Percentiles rank a stretch among this genome's conserved stretches.
Conservation (phyloP, 1,140 invertebrate species). For the Pseudoatta argentina region DNA sequence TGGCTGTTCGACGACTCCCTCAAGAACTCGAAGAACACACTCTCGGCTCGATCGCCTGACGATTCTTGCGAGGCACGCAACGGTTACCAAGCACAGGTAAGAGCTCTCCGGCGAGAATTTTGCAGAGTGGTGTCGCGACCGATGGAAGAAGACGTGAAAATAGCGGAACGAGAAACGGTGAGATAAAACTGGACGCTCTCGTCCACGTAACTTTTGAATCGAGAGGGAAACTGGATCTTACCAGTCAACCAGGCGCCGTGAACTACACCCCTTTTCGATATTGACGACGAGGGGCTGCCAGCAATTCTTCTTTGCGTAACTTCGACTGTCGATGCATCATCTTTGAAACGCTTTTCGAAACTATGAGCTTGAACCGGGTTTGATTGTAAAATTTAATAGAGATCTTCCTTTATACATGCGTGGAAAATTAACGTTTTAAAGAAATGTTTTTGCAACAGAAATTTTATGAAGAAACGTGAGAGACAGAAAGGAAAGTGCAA, state of each 20-base stretch:
- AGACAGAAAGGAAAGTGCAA: background rate
- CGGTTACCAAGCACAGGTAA: slow-evolving; percentile 40
- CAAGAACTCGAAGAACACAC: slow-evolving; percentile 62
- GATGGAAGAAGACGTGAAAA: background rate
- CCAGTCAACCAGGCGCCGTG: slow-evolving; percentile 83
- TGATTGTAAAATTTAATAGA: background rate
- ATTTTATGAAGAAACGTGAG: background rate
- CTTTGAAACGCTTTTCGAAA: background rate
- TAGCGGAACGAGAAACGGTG: slow-evolving; percentile 2
- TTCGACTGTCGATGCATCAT: background rate
- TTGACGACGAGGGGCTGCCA: slow-evolving; percentile 51
- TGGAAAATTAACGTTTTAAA: background rate
- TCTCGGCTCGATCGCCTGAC: slow-evolving; percentile 38
- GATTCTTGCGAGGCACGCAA: slow-evolving; percentile 70
- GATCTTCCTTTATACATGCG: background rate
- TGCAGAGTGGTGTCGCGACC: slow-evolving; percentile 8
- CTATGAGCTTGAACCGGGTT: background rate
- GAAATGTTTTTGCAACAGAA: background rate
- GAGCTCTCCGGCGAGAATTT: slow-evolving; percentile 28
- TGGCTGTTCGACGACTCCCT: slow-evolving; percentile 30
- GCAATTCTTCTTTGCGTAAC: slow-evolving; percentile 27
- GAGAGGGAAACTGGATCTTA: slow-evolving; percentile 78
- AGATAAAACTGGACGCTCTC: slow-evolving; percentile 63
- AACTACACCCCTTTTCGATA: slow-evolving; percentile 75
- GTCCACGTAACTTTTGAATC: slow-evolving; percentile 77